Percentiles rank a stretch among this genome's conserved stretches.
These are phyloP conservation scores for Ceraclea dissimilis DNA, from an alignment of 2,888 invertebrate genomes.

Conservation along the genomic window DNA sequence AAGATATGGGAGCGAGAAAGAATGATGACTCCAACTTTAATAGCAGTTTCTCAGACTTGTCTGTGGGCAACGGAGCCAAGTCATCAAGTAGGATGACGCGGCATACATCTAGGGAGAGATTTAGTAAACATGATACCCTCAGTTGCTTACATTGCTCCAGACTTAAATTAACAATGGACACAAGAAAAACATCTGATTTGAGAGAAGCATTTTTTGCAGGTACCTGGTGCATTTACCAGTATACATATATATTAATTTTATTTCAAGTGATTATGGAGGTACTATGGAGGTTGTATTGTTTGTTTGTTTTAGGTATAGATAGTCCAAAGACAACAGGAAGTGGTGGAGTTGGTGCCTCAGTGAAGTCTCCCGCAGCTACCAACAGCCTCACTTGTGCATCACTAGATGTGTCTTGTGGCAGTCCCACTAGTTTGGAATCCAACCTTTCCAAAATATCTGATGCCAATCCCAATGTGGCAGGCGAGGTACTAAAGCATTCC, in stretches of 20 bases:
- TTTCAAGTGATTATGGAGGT: not conserved
- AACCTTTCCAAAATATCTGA: slow-evolving; percentile 24
- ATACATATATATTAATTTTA: not conserved
- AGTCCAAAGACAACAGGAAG: slow-evolving; percentile 28
- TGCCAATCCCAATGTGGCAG: slow-evolving; percentile 18
- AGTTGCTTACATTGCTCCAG: slow-evolving; percentile 42
- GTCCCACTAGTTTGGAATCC: slow-evolving; percentile 25
- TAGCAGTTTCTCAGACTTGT: slow-evolving; percentile 39
- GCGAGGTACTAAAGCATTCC: slow-evolving; percentile 56
- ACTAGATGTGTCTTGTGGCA: slow-evolving; percentile 23
- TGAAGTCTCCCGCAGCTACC: slow-evolving; percentile 19
- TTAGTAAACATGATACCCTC: slow-evolving; percentile 31
- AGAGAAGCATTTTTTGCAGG: slow-evolving; percentile 46
- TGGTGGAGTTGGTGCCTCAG: slow-evolving; percentile 10
- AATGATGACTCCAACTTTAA: slow-evolving; percentile 30
- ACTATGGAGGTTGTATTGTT: too few relatives aligned
- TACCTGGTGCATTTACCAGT: slow-evolving; percentile 26
- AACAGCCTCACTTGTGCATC: slow-evolving; percentile 22
- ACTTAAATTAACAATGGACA: slow-evolving; percentile 37
- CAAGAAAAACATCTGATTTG: slow-evolving; percentile 34
- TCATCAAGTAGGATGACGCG: slow-evolving; percentile 25
- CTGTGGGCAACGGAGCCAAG: slow-evolving; percentile 35
- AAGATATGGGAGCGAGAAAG: slow-evolving; percentile 23
- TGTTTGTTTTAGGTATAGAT: slow-evolving; percentile 23
- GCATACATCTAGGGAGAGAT: slow-evolving; percentile 30